Conservation (phyloP, 2,797 vertebrate genomes). For the Tenualosa thibaudeaui region DNA sequence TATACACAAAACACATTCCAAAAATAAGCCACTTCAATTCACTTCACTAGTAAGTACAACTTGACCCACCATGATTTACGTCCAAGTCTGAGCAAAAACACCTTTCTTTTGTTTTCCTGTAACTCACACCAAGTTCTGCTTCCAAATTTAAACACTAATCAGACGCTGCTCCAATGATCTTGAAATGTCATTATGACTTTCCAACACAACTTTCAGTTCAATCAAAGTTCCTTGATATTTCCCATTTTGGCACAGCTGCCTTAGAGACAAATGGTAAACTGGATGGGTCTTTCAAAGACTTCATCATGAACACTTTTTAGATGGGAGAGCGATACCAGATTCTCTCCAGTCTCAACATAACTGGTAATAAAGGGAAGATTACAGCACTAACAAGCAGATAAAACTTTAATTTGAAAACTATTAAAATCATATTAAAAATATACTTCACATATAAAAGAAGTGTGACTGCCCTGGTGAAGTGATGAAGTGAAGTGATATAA, state of each 20-base stretch:
- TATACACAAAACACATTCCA: not conserved
- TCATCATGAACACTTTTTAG: not conserved
- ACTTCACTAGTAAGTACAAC: not conserved
- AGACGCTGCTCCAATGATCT: not conserved
- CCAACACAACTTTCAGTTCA: not conserved
- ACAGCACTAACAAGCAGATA: not conserved
- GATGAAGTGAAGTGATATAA: not conserved
- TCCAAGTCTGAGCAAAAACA: not conserved
- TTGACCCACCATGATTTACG: not conserved
- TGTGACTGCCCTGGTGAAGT: not conserved
- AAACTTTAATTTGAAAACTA: not conserved
- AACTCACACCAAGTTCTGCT: not conserved
- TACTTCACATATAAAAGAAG: not conserved
- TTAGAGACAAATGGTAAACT: not conserved
- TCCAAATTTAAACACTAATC: not conserved
- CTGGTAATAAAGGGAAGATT: not conserved
- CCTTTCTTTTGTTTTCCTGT: not conserved
- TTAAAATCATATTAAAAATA: conserved; percentile 11
- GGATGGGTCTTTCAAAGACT: not conserved
- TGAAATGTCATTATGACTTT: not conserved
- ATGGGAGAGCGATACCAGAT: not conserved
- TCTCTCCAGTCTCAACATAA: not conserved
- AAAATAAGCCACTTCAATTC: not conserved
- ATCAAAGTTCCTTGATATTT: not conserved
- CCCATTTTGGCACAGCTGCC: not conserved